phyloP scores from a whole-genome alignment of 2,888 invertebrate genomes.

The Drosophila crucigera region DNA sequence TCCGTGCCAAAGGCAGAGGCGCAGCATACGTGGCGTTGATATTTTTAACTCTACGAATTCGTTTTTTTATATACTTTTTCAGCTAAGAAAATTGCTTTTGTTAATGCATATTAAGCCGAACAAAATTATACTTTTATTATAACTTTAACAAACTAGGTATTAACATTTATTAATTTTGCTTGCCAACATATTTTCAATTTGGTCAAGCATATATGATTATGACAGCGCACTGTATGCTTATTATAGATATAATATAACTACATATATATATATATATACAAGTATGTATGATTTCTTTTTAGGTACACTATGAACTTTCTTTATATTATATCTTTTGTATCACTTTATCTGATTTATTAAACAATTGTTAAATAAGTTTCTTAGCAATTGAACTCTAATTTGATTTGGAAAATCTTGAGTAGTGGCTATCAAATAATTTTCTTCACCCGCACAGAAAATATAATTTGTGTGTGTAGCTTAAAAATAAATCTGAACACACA shows the following conservation, averaged over 20 bases:
- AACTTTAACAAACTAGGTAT: slow-evolving; percentile 14
- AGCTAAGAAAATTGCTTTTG: slow-evolving; percentile 29
- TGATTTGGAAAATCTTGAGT: slow-evolving; percentile 17
- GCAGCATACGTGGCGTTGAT: slow-evolving; percentile 73
- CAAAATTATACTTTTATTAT: slow-evolving; percentile 11
- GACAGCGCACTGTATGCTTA: slow-evolving; percentile 38
- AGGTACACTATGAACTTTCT: slow-evolving; percentile 20
- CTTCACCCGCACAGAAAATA: slow-evolving; percentile 51
- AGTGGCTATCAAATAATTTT: slow-evolving; percentile 14
- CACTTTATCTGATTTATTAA: neutral
- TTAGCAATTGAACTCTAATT: slow-evolving; percentile 9
- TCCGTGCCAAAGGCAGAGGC: slow-evolving; percentile 58
- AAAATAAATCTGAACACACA: slow-evolving; percentile 77
- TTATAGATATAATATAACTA: slow-evolving; percentile 23
- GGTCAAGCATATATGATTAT: slow-evolving; percentile 32
- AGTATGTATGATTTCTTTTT: slow-evolving; percentile 16
- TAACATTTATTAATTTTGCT: slow-evolving; percentile 14
- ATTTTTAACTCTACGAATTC: slow-evolving; percentile 67
- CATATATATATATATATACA: slow-evolving; percentile 17
- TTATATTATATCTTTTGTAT: neutral
- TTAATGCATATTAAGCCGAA: slow-evolving; percentile 11
- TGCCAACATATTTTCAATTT: slow-evolving; percentile 18
- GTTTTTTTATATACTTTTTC: slow-evolving; percentile 14
- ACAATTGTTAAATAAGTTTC: neutral
- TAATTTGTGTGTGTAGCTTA: slow-evolving; percentile 62